Evolutionary conservation across 2,888 invertebrate species (phyloP), one percentile per base, ranked within the genome.

Genomic region (Eupithecia subfuscata): DNA sequence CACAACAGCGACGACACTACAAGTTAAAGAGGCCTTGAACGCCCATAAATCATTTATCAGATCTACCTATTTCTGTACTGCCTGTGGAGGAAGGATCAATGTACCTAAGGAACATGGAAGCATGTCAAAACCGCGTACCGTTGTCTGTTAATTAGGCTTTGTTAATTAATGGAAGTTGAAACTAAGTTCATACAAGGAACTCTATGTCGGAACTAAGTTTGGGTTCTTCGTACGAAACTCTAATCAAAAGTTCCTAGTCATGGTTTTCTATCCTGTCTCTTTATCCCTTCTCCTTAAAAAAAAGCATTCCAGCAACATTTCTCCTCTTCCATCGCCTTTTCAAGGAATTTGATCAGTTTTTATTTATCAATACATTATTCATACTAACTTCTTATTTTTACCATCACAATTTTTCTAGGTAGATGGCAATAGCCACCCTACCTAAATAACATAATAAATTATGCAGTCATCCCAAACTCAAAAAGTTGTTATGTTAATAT

Each of bases 71-170:
- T 45, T 69, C 65, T 22, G 25, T n/a, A 63, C 30, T 67, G 68
- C 70, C 67, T 56, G 9, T 18, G 30, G 73, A 22, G 30, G 73
- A 56, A 9, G 16, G 12, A 34, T 37, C n/a, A 22, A 60, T 69
- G 56, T 34, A 45, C 8, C 40, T 9, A 40, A 25, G 69, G 48
- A 68, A 52, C 30, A 52, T 7, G 69, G 37, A 67, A 52, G 70
- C 68, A 2, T 52, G 68, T 73, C 77, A 79, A 82, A 82, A 79
- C 67, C 64, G 16, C 68, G 48, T 56, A 70, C 56, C 43, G 71
- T 63, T 70, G 52, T 65, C 63, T 63, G 73, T 70, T 73, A 73
- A 73, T 68, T 70, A 76, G 48, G 52, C 60, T 60, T 76, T 75
- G 60, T 40, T 48, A 73, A 45, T 60, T 73, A 75, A 63, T 40